Base-by-base conservation (phyloP, 2,797 vertebrate genomes). In the Pseudopleuronectes americanus region DNA sequence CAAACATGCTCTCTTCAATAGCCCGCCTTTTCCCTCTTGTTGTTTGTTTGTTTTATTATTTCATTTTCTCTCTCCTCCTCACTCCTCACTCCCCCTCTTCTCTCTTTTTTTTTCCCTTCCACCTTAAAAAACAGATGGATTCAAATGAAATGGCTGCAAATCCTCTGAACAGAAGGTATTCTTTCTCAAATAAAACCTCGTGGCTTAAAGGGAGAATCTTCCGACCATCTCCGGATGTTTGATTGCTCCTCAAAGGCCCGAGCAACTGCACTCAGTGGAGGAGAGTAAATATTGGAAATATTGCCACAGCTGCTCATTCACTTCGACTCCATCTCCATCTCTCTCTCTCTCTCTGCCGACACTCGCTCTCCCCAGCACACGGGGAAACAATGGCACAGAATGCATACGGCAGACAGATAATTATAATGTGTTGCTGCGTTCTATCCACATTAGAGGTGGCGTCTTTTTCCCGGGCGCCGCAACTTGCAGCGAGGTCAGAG, bases 121-220 rank as follows among this genome's bases (percentile, higher is more conserved):
- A 95, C 96, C 96, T 97, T 98, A 96, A 98, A 31, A 97, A 98
- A 97, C 96, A 97, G 96, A 97, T 95, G 94, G 95, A 95, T 96
- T 96, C 95, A 95, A 98, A 97, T 96, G 94, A 97, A 97, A 97
- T 96, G 96, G 95, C 95, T 93, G 95, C 95, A 97, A 97, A 97
- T 97, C 96, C 96, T 95, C 94, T 92, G 96, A 97, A 98, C 96
- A 96, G 94, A 96, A 96, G 96, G 96, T 96, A 96, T 98, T 99
- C 96, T 97, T 96, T 96, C 95, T 95, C 94, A 96, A 97, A 93
- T 92, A 93, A 94, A 92, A 92, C 89, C 86, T 90, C 62, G 95
- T 95, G 96, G 95, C 96, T 94, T 95, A 95, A 95, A 96, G 95
- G 95, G 94, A 97, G 96, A 96, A 95, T 96, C 95, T 97, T 90